Evolutionary conservation across 2,113 vertebrate species (phyloP).

Genomic region (Pelusios castaneus): DNA sequence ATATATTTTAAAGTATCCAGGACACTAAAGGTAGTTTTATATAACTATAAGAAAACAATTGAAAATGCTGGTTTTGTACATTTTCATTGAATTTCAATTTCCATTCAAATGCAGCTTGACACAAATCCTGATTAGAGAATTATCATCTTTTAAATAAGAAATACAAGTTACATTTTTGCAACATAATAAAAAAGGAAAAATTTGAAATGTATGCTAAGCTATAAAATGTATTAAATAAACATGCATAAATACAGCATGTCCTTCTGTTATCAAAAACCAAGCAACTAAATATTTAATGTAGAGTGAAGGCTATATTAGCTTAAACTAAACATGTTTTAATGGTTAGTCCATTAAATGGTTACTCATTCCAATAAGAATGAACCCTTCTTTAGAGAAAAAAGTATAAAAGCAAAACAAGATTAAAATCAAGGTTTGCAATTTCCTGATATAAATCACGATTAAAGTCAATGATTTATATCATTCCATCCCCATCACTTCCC

Average conservation of each 20-base stretch:
- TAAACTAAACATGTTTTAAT: not conserved
- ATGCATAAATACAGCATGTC: not conserved
- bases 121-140: not conserved
- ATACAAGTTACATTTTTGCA: not conserved
- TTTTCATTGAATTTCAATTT: not conserved
- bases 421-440: not conserved
- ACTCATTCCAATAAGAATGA: not conserved
- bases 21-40: not conserved
- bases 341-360: not conserved
- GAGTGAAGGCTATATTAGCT: not conserved
- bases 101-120: not conserved
- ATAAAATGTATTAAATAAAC: not conserved
- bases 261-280: not conserved
- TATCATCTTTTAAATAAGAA: not conserved
- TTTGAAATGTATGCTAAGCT: not conserved
- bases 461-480: not conserved
- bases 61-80: not conserved
- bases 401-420: not conserved
- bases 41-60: not conserved
- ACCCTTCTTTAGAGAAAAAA: not conserved
- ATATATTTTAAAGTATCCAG: not conserved
- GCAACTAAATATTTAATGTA: not conserved
- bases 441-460: fast-evolving
- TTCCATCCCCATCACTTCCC: not conserved
- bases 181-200: not conserved